phyloP scores from a whole-genome alignment of 2,888 invertebrate species.

The Vandiemenella viatica region DNA sequence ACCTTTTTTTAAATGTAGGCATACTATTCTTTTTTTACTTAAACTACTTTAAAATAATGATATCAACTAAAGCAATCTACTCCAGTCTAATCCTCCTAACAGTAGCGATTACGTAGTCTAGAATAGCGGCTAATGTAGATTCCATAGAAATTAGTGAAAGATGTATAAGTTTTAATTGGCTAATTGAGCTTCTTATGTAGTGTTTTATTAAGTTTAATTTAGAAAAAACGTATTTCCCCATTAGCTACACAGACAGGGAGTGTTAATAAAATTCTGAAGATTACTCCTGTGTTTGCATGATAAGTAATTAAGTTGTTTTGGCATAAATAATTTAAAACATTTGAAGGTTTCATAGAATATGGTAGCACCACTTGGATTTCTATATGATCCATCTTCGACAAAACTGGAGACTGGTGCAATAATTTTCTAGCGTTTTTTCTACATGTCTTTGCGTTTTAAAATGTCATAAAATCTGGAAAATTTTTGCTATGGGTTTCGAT shows the following conservation, averaged over 20 bases:
- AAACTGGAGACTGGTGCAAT: neutral
- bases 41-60: no score
- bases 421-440: neutral
- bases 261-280: neutral
- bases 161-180: no score
- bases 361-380: neutral
- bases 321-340: conserved; percentile 4
- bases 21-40: no score
- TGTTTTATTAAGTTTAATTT: no score
- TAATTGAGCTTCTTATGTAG: no score
- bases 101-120: no score
- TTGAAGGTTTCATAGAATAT: conserved; percentile 1
- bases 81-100: no score
- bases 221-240: neutral
- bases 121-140: no score
- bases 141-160: no score
- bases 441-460: neutral
- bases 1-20: no score
- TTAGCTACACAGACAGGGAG: no score
- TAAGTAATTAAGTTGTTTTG: neutral
- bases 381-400: neutral
- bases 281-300: neutral
- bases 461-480: neutral
- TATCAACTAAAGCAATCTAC: no score
- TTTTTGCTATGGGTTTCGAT: neutral